A percentile compares a stretch with the other conserved stretches of the same genome.
Evolutionary conservation across 2,888 invertebrate genomes (phyloP).

Genomic region (Eristalis arbustorum): DNA sequence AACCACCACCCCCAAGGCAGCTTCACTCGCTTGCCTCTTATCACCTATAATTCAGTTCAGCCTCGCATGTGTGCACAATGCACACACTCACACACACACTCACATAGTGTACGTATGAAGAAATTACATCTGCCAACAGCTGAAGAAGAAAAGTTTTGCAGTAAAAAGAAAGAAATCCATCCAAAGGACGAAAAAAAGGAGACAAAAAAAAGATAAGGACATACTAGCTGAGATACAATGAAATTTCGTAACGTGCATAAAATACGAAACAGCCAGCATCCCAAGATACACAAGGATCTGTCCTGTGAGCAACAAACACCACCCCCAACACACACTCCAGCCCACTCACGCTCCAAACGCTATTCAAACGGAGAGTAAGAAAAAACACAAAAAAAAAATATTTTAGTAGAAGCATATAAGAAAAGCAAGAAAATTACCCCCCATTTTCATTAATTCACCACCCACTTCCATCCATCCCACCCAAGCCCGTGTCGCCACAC

Average conservation of each 20-base stretch:
- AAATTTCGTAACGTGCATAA: conserved; percentile 68
- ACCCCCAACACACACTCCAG: conserved; percentile 44
- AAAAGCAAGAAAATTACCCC: neutral
- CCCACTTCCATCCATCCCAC: neutral
- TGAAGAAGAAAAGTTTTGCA: conserved; percentile 56
- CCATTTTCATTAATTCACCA: conserved; percentile 18
- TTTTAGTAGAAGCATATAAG: neutral
- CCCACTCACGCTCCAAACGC: conserved; percentile 15
- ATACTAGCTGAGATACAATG: conserved; percentile 57
- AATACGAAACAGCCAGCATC: conserved; percentile 61
- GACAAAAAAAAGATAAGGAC: conserved; percentile 18
- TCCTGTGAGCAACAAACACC: conserved; percentile 15
- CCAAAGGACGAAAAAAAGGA: conserved; percentile 3
- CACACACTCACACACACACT: conserved; percentile 24
- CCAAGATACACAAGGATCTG: conserved; percentile 47
- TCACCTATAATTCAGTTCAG: conserved; percentile 56
- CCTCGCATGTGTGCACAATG: neutral
- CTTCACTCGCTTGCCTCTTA: conserved; percentile 44
- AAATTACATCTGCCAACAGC: conserved; percentile 66
- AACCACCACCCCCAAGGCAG: conserved; percentile 5
- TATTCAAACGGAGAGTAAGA: neutral
- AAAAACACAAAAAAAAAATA: neutral
- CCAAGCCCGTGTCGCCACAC: neutral
- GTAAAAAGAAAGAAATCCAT: conserved; percentile 36
- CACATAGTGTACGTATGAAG: conserved; percentile 16